These are phyloP conservation scores for Oryzaephilus surinamensis DNA, from an alignment of 1,140 invertebrate genomes.

Conservation along the genomic window DNA sequence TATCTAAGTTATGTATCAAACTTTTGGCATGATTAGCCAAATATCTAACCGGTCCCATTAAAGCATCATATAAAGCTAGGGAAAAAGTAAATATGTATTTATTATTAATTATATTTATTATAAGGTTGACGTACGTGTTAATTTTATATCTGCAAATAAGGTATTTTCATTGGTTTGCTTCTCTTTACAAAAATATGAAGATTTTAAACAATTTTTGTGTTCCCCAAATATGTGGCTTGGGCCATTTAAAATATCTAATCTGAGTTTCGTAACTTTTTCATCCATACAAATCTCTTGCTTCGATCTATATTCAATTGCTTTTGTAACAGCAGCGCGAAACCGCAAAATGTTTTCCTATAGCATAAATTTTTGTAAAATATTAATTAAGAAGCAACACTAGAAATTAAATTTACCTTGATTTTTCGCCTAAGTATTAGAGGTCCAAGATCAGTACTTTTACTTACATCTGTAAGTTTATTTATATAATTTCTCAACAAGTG, in stretches of 20 bases:
- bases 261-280: not conserved
- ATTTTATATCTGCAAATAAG: not conserved
- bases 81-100: too few species aligned
- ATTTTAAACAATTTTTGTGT: not conserved
- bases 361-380: too few species aligned
- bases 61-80: not conserved
- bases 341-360: not conserved
- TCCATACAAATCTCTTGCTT: not conserved
- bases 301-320: not conserved
- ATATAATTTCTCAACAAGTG: too few species aligned
- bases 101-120: too few species aligned
- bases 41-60: not conserved
- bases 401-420: too few species aligned
- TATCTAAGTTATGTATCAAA: constrained; percentile 10
- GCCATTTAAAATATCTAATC: constrained; percentile 1
- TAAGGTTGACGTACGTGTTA: too few species aligned
- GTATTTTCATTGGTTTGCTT: not conserved
- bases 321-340: not conserved
- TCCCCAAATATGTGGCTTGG: constrained; percentile 2
- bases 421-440: too few species aligned
- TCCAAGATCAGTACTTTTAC: too few species aligned
- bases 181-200: not conserved
- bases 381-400: not conserved
- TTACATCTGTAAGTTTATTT: too few species aligned
- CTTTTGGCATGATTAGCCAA: not conserved